phyloP scores from a whole-genome alignment of 2,888 invertebrate genomes.

The Notodonta ziczac region DNA sequence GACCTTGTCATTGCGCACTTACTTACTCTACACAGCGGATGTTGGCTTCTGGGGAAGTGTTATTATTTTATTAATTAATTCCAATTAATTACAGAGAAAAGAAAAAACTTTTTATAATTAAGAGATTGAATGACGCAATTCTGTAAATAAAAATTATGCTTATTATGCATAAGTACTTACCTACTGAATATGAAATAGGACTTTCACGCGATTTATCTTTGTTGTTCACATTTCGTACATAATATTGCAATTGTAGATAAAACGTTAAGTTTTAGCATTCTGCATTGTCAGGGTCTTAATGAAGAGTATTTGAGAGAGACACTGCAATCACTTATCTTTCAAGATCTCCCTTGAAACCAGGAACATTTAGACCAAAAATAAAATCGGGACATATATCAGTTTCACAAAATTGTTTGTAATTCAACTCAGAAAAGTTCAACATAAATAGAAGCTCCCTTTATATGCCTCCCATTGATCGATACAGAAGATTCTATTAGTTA shows the following conservation, averaged over 20 bases:
- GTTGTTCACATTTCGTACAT: too few relatives aligned
- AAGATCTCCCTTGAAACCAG: too few relatives aligned
- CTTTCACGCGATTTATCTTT: too few relatives aligned
- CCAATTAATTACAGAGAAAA: neutral
- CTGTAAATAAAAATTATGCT: too few relatives aligned
- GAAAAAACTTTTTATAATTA: neutral
- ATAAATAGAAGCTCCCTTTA: neutral
- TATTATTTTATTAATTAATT: neutral
- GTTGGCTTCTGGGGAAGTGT: slow-evolving; percentile 6
- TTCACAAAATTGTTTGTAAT: neutral
- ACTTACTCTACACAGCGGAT: slow-evolving; percentile 6
- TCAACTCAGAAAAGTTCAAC: neutral
- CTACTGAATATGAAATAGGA: too few relatives aligned
- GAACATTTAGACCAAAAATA: neutral
- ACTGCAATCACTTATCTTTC: too few relatives aligned
- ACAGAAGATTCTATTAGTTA: slow-evolving; percentile 32
- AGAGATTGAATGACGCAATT: too few relatives aligned
- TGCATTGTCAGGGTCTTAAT: too few relatives aligned
- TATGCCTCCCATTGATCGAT: slow-evolving; percentile 19
- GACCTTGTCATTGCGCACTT: slow-evolving; percentile 15
- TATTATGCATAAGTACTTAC: too few relatives aligned
- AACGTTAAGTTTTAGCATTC: too few relatives aligned
- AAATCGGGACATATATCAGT: neutral
- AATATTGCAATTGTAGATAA: too few relatives aligned
- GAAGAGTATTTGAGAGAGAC: too few relatives aligned